A percentile compares a stretch with the other conserved stretches of the same genome.
Evolutionary conservation across 2,797 vertebrate genomes (phyloP).

Genomic region (Oreochromis mossambicus): DNA sequence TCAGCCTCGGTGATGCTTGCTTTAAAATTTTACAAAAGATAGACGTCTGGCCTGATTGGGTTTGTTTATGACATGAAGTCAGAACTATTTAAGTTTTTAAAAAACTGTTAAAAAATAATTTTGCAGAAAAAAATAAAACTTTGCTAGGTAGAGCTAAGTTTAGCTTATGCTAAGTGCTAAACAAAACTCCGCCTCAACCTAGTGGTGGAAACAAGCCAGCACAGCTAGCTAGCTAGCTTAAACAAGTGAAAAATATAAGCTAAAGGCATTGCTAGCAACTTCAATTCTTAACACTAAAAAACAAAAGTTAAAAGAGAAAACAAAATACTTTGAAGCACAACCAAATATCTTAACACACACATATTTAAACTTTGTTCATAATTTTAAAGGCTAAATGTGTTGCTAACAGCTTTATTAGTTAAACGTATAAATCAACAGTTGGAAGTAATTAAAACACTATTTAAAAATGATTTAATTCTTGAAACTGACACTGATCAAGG

Average conservation of each 20-base stretch:
- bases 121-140: fast-evolving
- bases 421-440: not conserved
- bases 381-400: not conserved
- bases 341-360: not conserved
- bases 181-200: not conserved
- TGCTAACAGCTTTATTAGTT: not conserved
- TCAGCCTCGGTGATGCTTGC: not conserved
- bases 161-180: no score
- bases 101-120: not conserved
- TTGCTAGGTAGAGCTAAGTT: not conserved
- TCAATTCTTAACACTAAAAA: no score
- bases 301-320: not conserved
- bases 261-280: not conserved
- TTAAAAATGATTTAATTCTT: not conserved
- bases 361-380: not conserved
- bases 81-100: not conserved
- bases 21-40: not conserved
- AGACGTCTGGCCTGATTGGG: not conserved
- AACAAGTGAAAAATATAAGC: not conserved
- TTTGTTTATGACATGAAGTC: not conserved
- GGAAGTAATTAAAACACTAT: not conserved
- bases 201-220: not conserved
- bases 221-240: not conserved
- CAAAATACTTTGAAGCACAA: not conserved
- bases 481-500: not conserved